Conservation (phyloP, 1,140 invertebrate species). For the Nebria ingens region DNA sequence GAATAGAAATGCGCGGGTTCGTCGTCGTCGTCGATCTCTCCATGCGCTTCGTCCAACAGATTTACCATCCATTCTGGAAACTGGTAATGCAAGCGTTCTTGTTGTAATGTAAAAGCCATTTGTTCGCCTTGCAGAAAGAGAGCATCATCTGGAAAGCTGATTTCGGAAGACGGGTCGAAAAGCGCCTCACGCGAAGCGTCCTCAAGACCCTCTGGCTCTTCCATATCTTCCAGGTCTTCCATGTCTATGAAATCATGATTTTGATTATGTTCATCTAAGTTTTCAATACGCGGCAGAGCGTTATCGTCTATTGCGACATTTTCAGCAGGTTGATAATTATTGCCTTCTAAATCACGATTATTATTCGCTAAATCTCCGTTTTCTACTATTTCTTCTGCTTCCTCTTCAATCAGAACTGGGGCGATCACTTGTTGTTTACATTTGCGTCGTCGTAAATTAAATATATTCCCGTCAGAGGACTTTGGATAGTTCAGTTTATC, state of each 20-base stretch:
- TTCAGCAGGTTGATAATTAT: slow-evolving; percentile 34
- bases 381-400: slow-evolving; percentile 29
- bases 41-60: slow-evolving; percentile 19
- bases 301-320: slow-evolving; percentile 21
- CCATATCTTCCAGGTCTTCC: slow-evolving; percentile 5
- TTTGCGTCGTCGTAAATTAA: slow-evolving; percentile 24
- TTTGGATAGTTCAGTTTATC: no score
- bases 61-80: slow-evolving; percentile 33
- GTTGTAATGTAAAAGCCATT: background rate
- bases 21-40: slow-evolving; percentile 15
- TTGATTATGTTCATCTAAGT: slow-evolving; percentile 32
- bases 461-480: slow-evolving; percentile 25
- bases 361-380: slow-evolving; percentile 46
- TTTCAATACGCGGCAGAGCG: slow-evolving; percentile 17
- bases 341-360: slow-evolving; percentile 43
- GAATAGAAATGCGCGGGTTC: slow-evolving; percentile 30
- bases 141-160: slow-evolving; percentile 24
- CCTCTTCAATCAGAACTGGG: slow-evolving; percentile 7
- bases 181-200: slow-evolving; percentile 27
- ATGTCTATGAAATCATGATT: slow-evolving; percentile 24
- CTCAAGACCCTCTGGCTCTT: slow-evolving; percentile 12
- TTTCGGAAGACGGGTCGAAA: slow-evolving; percentile 27
- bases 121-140: slow-evolving; percentile 14
- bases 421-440: slow-evolving; percentile 19
- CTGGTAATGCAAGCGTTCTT: background rate